These are phyloP conservation scores for Sebastes jordani DNA, from an alignment of 2,797 vertebrate species.

Conservation along the genomic window DNA sequence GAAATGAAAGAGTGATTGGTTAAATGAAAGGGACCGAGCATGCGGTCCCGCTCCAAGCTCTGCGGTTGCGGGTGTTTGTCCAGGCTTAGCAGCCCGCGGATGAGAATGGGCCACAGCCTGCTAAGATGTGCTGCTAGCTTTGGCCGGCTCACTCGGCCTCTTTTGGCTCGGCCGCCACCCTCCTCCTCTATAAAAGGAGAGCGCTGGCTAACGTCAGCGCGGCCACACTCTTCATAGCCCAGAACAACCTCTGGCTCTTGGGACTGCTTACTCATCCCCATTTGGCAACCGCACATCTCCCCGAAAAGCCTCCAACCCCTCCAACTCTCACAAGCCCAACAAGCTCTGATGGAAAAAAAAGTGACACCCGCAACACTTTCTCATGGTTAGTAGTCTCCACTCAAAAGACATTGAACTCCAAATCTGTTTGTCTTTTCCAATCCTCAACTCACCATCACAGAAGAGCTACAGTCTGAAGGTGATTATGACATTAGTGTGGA, in stretches of 20 bases:
- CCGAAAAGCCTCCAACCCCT: slow-evolving; percentile 8
- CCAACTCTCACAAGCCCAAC: slow-evolving; percentile 26
- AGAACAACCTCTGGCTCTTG: slow-evolving; percentile 63
- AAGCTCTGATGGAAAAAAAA: slow-evolving; percentile 51
- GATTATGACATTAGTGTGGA: slow-evolving; percentile 41
- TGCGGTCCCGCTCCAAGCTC: slow-evolving; percentile 33
- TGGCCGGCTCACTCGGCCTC: slow-evolving; percentile 44
- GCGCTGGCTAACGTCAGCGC: slow-evolving; percentile 49
- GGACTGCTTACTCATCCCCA: slow-evolving; percentile 57
- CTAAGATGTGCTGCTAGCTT: slow-evolving; percentile 57
- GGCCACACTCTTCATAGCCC: slow-evolving; percentile 58
- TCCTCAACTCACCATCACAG: neutral
- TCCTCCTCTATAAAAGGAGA: slow-evolving; percentile 49
- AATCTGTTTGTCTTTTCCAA: slow-evolving; percentile 27
- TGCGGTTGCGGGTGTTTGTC: slow-evolving; percentile 69
- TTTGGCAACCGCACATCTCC: slow-evolving; percentile 40
- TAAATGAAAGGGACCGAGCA: slow-evolving; percentile 62
- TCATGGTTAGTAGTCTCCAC: slow-evolving; percentile 30
- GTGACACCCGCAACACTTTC: slow-evolving; percentile 37
- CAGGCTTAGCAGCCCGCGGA: slow-evolving; percentile 60
- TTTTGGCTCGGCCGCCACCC: slow-evolving; percentile 24
- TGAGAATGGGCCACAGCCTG: slow-evolving; percentile 48
- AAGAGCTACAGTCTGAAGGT: slow-evolving; percentile 12
- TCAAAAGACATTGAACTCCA: slow-evolving; percentile 26
- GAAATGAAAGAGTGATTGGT: slow-evolving; percentile 57